Percentiles rank a stretch among this genome's conserved stretches.
These are phyloP conservation scores for Apotomis betuletana DNA, from an alignment of 2,888 invertebrate genomes.

Conservation along the genomic window DNA sequence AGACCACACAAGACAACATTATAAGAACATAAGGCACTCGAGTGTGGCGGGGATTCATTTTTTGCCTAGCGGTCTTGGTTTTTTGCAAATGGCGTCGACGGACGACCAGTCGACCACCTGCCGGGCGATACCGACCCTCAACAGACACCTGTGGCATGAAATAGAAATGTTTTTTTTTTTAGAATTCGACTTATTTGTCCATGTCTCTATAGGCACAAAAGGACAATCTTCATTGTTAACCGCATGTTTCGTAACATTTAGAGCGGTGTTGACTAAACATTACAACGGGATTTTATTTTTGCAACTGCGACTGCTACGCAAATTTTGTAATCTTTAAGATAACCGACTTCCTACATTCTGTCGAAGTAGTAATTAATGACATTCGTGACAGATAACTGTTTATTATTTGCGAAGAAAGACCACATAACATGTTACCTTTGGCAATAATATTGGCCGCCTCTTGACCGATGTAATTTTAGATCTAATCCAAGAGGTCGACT, in stretches of 20 bases:
- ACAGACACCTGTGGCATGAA: slow-evolving; percentile 32
- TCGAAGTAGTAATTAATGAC: not conserved
- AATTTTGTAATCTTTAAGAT: not conserved
- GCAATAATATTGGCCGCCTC: slow-evolving; percentile 10
- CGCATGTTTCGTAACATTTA: slow-evolving; percentile 5
- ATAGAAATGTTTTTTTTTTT: slow-evolving; percentile 14
- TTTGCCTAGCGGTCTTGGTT: slow-evolving; percentile 16
- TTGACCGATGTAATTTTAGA: slow-evolving; percentile 32
- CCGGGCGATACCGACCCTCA: slow-evolving; percentile 20
- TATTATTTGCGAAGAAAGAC: not conserved
- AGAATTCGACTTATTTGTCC: slow-evolving; percentile 21
- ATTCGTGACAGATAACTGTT: not conserved
- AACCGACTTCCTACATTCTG: not conserved
- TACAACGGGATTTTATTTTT: not conserved
- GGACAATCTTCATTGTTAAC: not conserved
- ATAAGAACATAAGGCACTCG: slow-evolving; percentile 16
- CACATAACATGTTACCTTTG: not conserved
- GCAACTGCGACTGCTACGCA: not conserved
- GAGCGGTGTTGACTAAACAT: slow-evolving; percentile 1
- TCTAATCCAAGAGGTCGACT: slow-evolving; percentile 43
- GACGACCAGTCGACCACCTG: slow-evolving; percentile 32
- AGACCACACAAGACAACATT: slow-evolving; percentile 27
- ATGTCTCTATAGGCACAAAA: not conserved
- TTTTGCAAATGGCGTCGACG: slow-evolving; percentile 31
- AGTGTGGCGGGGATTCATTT: slow-evolving; percentile 6